Evolutionary conservation across 2,888 invertebrate genomes (phyloP).

Genomic region (Idaea biselata): DNA sequence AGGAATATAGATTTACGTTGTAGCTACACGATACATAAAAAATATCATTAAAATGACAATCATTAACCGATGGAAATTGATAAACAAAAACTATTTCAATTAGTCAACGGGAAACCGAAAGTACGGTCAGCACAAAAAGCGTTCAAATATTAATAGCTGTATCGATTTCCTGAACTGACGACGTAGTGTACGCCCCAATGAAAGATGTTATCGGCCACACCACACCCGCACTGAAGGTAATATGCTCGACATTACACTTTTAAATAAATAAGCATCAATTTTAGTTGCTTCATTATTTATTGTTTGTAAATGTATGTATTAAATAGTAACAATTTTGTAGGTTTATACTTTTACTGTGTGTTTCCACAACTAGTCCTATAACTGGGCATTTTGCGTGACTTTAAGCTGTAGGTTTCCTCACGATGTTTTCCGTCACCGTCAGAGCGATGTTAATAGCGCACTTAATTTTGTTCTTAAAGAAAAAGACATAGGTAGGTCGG

Average conservation of each 20-base stretch:
- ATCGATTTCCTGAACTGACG: slow-evolving; percentile 52
- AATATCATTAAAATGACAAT: slow-evolving; percentile 26
- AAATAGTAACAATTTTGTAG: no score
- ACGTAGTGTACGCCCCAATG: slow-evolving; percentile 59
- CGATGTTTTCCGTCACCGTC: no score
- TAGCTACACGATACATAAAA: slow-evolving; percentile 1
- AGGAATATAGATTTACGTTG: no score
- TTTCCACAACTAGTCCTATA: no score
- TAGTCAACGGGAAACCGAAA: slow-evolving; percentile 46
- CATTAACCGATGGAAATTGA: slow-evolving; percentile 38
- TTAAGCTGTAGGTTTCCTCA: no score
- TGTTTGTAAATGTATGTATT: not conserved
- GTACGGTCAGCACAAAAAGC: slow-evolving; percentile 52
- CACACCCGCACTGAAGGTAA: slow-evolving; percentile 61
- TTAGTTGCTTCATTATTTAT: not conserved
- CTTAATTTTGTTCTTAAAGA: no score
- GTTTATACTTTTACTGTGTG: no score
- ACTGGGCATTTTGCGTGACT: no score
- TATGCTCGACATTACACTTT: slow-evolving; percentile 23
- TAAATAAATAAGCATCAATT: slow-evolving; percentile 3
- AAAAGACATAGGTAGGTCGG: no score
- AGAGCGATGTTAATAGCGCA: no score
- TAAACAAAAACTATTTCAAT: slow-evolving; percentile 66
- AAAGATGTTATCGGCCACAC: slow-evolving; percentile 69
- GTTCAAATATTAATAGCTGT: slow-evolving; percentile 74